Evolutionary conservation across 2,113 vertebrate species (phyloP).

Genomic region (Hyla sarda): DNA sequence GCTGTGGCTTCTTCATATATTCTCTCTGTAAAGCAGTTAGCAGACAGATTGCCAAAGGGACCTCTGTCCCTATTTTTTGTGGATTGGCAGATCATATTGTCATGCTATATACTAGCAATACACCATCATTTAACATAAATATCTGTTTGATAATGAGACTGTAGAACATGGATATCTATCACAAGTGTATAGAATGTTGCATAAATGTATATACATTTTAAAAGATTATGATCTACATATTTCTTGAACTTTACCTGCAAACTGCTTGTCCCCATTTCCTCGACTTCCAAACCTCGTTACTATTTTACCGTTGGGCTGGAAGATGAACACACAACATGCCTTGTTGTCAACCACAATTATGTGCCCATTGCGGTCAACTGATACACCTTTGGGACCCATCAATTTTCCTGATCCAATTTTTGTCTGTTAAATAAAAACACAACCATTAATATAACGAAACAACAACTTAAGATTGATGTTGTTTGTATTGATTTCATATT

Average conservation of each 20-base stretch:
- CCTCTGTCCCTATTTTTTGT: too few species aligned
- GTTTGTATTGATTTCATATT: too few species aligned
- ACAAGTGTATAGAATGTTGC: too few species aligned
- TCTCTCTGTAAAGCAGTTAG: background rate
- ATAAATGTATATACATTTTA: too few species aligned
- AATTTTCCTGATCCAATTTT: slow-evolving; percentile 96
- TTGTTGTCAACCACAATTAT: slow-evolving; percentile 98
- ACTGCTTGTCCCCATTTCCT: slow-evolving; percentile 95
- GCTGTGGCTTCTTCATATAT: background rate
- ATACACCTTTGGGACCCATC: slow-evolving; percentile 97
- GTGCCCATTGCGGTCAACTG: slow-evolving; percentile 94
- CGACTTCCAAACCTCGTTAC: slow-evolving; percentile 95
- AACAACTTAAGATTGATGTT: too few species aligned
- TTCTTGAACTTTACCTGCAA: slow-evolving; percentile 92
- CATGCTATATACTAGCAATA: background rate
- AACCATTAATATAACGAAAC: background rate
- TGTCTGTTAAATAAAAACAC: slow-evolving; percentile 71
- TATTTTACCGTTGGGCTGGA: slow-evolving; percentile 94
- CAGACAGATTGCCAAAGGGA: too few species aligned
- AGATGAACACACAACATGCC: slow-evolving; percentile 96
- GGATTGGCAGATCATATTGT: too few species aligned
- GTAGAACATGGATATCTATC: too few species aligned
- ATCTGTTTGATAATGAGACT: too few species aligned
- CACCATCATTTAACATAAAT: too few species aligned
- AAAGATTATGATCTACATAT: slow-evolving; percentile 69